A percentile compares a stretch with the other conserved stretches of the same genome.
Conservation (phyloP, 2,888 invertebrate genomes). For the Holacanthella duospinosa region DNA sequence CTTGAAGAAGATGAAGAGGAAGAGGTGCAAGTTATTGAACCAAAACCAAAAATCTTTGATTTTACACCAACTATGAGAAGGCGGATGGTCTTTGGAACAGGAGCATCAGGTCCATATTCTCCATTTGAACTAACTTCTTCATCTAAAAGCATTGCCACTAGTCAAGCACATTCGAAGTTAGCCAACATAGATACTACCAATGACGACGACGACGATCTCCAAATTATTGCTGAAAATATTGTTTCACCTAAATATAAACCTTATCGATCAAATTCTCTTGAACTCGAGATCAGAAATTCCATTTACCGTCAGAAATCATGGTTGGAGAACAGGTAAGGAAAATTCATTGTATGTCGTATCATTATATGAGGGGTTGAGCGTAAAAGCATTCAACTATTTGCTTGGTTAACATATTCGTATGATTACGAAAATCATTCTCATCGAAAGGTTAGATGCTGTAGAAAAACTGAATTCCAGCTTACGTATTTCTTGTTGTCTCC, state of each 20-base stretch:
- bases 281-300: not conserved
- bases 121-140: not conserved
- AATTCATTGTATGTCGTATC: too few relatives aligned
- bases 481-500: too few relatives aligned
- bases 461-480: too few relatives aligned
- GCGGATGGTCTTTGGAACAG: not conserved
- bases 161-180: not conserved
- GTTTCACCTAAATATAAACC: not conserved
- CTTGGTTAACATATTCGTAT: not conserved
- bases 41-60: not conserved
- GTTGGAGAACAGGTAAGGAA: not conserved
- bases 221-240: not conserved
- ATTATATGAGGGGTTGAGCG: too few relatives aligned
- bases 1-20: not conserved
- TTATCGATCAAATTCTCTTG: not conserved
- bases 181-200: too few relatives aligned
- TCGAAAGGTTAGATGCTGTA: too few relatives aligned
- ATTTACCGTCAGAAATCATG: not conserved
- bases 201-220: not conserved
- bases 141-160: not conserved
- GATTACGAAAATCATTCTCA: not conserved
- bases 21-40: conserved; percentile 8
- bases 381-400: not conserved
- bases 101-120: not conserved
- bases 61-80: not conserved